Evolutionary conservation across 1,140 invertebrate species (phyloP), one percentile per base, ranked within the genome.

Genomic region (Listronotus bonariensis): DNA sequence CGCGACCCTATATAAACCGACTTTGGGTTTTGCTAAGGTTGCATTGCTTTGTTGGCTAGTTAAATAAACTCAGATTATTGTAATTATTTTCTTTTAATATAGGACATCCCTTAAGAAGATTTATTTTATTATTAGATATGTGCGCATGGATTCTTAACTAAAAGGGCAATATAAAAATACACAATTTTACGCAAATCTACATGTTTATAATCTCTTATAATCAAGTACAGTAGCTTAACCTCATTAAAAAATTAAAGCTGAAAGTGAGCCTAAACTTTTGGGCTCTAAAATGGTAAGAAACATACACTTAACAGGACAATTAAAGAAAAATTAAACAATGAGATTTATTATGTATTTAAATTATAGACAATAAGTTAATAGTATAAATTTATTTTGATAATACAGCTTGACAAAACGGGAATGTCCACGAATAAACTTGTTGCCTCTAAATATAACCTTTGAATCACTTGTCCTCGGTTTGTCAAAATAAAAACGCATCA

Each of bases 341-440:
- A 42, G 20, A 53, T 38, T 45, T 43, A 42, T 41, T 40, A 49
- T 48, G 57, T 60, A 49, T 48, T 42, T 71, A 73, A 70, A 70
- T 69, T 72, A 72, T 70, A 72, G 56, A 70, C 70, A 75, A 69
- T 68, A 69, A 71, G 61, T 74, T 76, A 76, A 76, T 74, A 74
- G 68, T 71, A 76, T 72, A 76, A 73, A 74, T 76, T 75, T 75
- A 76, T 76, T 65, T 76, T 73, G 54, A 73, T 74, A 73, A 75
- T 76, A 76, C 72, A 76, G 73, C 66, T 68, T 76, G 73, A 76
- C 72, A 75, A 76, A 71, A 70, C 70, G 72, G 74, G 75, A 76
- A 76, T 76, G 75, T 76, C 73, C 68, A 71, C 73, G 71, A 73
- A 69, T 61, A 67, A 54, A 26, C 20, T 52, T 59, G 40, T 15